Evolutionary conservation across 2,797 vertebrate species (phyloP).

Genomic region (Tarsius wallacei): DNA sequence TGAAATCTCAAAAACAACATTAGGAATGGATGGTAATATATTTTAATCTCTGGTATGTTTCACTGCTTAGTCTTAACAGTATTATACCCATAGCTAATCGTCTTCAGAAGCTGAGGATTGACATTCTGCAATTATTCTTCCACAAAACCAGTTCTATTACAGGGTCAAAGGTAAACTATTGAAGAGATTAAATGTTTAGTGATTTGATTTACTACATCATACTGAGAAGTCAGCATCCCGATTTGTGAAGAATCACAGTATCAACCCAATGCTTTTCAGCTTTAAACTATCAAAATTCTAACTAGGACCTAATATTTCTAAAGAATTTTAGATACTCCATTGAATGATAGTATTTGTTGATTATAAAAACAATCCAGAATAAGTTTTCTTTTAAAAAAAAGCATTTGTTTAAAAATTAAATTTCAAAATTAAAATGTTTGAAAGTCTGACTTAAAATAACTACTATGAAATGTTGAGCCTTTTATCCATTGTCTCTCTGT

Average conservation of each 20-base stretch:
- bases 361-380: constrained; percentile 26
- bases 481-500: background rate
- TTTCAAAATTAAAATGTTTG: background rate
- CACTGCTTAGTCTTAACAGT: background rate
- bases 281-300: constrained; percentile 59
- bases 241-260: constrained; percentile 1
- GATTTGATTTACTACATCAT: constrained; percentile 34
- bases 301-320: constrained; percentile 6
- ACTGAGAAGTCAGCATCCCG: background rate
- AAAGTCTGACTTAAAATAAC: constrained; percentile 10
- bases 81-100: background rate
- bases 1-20: constrained; percentile 7
- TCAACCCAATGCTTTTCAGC: constrained; percentile 31
- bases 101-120: background rate
- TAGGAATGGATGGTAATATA: constrained; percentile 49
- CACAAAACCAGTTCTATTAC: background rate
- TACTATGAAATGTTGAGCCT: background rate
- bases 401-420: constrained; percentile 13
- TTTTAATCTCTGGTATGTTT: constrained; percentile 39
- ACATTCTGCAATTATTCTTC: constrained; percentile 41
- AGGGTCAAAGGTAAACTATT: background rate
- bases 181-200: constrained; percentile 42
- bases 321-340: constrained; percentile 25
- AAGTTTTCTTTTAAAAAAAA: constrained; percentile 10
- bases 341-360: background rate